Base-by-base conservation (phyloP, 2,113 vertebrate species). In the Austrofundulus limnaeus region DNA sequence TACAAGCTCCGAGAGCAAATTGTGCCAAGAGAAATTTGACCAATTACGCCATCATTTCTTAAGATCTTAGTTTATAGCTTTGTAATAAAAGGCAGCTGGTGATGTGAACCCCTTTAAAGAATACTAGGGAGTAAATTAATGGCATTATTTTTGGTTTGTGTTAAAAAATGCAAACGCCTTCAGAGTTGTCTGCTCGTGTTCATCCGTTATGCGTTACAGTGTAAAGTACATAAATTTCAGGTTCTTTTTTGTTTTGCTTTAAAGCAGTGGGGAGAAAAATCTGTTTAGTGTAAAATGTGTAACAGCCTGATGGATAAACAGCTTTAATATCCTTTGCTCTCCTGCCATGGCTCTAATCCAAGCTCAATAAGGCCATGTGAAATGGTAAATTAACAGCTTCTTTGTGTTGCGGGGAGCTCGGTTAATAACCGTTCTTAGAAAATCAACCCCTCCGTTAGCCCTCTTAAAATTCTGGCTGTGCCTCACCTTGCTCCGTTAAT, bases 401-500 rank as follows among this genome's bases (percentile, higher is more conserved):
- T 85, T 70, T 20, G 51, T 62, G 57, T 37, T 16, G 17, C 20
- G 25, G 54, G 49, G 49, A 74, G 58, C 64, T 78, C 37, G 0
- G 52, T 47, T 87, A 82, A 89, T 86, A 80, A 84, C 63, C 49
- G 12, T 54, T 68, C 57, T 75, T 70, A 71, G 70, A 84, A 66
- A 77, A 72, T 66, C 58, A 11, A 47, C 70, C 62, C 75, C 68
- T 77, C 80, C 70, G 55, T 53, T 24, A 1, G 1, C 50, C 51
- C 50, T 72, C 42, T 78, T 77, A 75, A 82, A 77, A 81, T 81
- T 86, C 70, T 67, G 70, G 64, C 49, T 43, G 70, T 59, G 78
- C 68, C 60, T 85, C 85, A 88, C 85, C 78, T 87, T 85, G 62
- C 72, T 55, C 31, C 0, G 39, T 55, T 86, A 85, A 88, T 88